Base-by-base conservation (phyloP, 2,888 invertebrate species). In the Sisyra terminalis region DNA sequence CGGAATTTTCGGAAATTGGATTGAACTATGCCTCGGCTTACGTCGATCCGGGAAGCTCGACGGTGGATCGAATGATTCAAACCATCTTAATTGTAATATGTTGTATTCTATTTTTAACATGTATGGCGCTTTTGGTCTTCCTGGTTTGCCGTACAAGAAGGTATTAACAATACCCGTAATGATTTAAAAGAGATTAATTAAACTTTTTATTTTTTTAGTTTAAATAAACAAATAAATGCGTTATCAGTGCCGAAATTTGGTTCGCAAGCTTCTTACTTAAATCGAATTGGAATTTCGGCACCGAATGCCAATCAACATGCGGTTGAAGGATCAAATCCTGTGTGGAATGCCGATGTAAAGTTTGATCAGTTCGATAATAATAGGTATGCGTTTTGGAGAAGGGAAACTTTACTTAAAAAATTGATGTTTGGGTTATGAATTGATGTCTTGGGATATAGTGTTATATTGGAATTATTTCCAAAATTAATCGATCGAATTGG, bases 271-370 rank as follows among this genome's bases (percentile, higher is more conserved):
- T 74, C 75, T 0, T 72, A 69, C 2, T 58, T 73, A 46, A 75
- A 74, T 60, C 67, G 69, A 50, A 59, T 59, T 10, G 72, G 65
- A 51, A 61, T 56, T n/a, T 53, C 56, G 18, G 62, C 67, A 1
- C 82, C 82, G 7, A 76, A 73, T 31, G 78, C 80, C 39, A 83
- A 83, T 62, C 71, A 72, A 49, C 75, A 77, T 59, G 74, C 80
- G 1, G 59, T 70, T 2, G 77, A 78, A 54, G 80, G 80, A 13
- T 75, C 79, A 39, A 80, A 80, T 62, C 79, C 80, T 2, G 71
- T 80, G 16, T 78, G 73, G 66, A 75, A 73, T 51, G 69, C 69
- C 46, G 60, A 63, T 44, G 53, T 66, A 35, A 67, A 61, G 40
- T 60, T 63, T 0, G 67, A 65, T 0, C 66, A 71, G 48, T 67